Conservation (phyloP, 2,113 vertebrate species). For the Dipodomys merriami region DNA sequence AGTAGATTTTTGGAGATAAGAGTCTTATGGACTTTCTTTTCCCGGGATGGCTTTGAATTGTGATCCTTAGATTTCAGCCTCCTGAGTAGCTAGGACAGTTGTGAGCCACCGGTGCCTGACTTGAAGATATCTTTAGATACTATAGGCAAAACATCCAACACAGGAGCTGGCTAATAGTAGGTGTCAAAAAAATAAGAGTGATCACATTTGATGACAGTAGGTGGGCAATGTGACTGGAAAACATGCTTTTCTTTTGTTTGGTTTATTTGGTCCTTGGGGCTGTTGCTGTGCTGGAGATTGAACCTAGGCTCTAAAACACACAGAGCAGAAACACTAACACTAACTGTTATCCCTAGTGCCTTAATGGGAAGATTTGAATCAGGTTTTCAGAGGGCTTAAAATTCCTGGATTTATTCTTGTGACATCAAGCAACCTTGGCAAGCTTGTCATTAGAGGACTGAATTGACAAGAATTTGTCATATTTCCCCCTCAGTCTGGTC, state of each 20-base stretch:
- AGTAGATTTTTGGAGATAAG: no score
- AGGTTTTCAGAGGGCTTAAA: constrained; percentile 7
- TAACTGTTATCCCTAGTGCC: no score
- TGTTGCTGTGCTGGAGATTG: background rate
- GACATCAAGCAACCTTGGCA: constrained; percentile 22
- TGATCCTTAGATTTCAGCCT: no score
- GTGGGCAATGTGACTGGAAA: constrained; percentile 35
- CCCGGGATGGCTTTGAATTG: no score
- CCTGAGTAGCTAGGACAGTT: no score
- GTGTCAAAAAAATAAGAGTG: constrained; percentile 36
- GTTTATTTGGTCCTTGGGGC: background rate
- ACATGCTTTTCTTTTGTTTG: background rate
- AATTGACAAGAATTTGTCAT: constrained; percentile 16
- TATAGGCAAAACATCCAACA: constrained; percentile 32
- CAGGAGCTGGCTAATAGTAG: constrained; percentile 33
- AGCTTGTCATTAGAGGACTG: constrained; percentile 5
- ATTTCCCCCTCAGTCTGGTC: constrained; percentile 51
- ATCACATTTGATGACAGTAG: constrained; percentile 52
- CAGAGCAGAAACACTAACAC: background rate
- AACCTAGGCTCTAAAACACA: background rate
- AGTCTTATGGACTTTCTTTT: no score
- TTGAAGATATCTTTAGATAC: constrained; percentile 38
- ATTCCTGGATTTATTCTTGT: constrained; percentile 1
- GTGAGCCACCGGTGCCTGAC: no score
- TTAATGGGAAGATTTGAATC: constrained; percentile 20